A percentile compares a stretch with the other conserved stretches of the same genome.
Conservation (phyloP, 2,113 vertebrate genomes). For the Esox niger region DNA sequence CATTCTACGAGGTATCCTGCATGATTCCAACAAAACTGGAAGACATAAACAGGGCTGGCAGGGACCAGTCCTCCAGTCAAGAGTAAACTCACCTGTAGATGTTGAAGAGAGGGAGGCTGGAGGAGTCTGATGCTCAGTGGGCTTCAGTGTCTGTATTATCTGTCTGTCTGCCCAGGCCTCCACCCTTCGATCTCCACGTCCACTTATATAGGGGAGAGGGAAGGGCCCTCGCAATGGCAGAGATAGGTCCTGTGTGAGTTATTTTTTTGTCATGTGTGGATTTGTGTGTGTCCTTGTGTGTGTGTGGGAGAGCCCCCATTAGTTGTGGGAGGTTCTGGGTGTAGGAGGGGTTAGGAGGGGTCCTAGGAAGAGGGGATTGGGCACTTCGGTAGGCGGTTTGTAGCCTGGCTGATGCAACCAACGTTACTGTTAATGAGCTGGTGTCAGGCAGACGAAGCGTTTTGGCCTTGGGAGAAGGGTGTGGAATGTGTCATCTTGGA, state of each 20-base stretch:
- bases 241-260: not conserved
- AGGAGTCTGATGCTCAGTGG: slow-evolving; percentile 24
- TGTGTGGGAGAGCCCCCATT: not conserved
- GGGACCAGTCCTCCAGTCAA: too few species aligned
- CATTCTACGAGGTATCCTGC: too few species aligned
- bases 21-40: too few species aligned
- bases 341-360: not conserved
- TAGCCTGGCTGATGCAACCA: too few species aligned
- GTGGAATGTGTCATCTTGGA: slow-evolving; percentile 60
- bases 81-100: slow-evolving; percentile 18
- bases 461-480: slow-evolving; percentile 44
- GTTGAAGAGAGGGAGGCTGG: slow-evolving; percentile 23
- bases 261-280: not conserved
- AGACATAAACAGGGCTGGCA: too few species aligned
- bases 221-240: slow-evolving; percentile 3
- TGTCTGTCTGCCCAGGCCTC: slow-evolving; percentile 15
- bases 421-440: too few species aligned
- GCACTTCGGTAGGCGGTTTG: not conserved
- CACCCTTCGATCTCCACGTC: too few species aligned
- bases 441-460: too few species aligned
- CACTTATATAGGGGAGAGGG: slow-evolving; percentile 51
- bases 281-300: not conserved
- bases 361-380: not conserved
- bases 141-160: slow-evolving; percentile 24
- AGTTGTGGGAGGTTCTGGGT: not conserved